Evolutionary conservation across 2,113 vertebrate species (phyloP), one percentile per base, ranked within the genome.

Genomic region (Podilymbus podiceps): DNA sequence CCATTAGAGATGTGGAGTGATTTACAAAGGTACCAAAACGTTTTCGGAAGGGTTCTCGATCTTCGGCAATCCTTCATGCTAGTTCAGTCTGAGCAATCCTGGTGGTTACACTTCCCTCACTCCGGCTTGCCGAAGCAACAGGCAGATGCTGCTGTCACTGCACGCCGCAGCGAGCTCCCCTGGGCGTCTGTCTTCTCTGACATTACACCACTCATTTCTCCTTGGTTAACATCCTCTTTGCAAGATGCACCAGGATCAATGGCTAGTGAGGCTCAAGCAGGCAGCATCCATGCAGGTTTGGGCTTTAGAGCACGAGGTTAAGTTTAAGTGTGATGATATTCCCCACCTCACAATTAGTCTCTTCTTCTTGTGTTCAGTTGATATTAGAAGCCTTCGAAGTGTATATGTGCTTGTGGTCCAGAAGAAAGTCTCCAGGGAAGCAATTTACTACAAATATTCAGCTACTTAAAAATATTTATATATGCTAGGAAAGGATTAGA

Each of bases 381-480:
- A 17, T 75, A 50, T 58, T 62, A 58, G 53, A 59, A 77, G 31
- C 18, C 75, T 93, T 91, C 80, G 92, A 95, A 91, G 83, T 47
- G n/a, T 18, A 6, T 22, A 46, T 58, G 33, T 44, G 60, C 64
- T 58, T 35, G n/a, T 83, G 46, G 77, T 38, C 85, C 68, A 75
- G 67, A 16, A 73, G 50, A 58, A 63, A 27, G 23, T 80, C 89
- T 80, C 85, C 50, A 58, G 93, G 73, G 89, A 95, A 87, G 89
- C 71, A 89, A 92, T 95, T 95, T 93, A 42, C 78, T 85, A 49
- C 66, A 85, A 88, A 87, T 60, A 91, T 82, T 58, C 40, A 73
- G 85, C 86, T 94, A 85, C 78, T 94, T 89, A 89, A 94, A 95
- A 95, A 96, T 93, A 95, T 90, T 92, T 83, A 85, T 76, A 73